These are phyloP conservation scores for Oligia fasciuncula DNA, from an alignment of 2,888 invertebrate genomes.

Conservation along the genomic window DNA sequence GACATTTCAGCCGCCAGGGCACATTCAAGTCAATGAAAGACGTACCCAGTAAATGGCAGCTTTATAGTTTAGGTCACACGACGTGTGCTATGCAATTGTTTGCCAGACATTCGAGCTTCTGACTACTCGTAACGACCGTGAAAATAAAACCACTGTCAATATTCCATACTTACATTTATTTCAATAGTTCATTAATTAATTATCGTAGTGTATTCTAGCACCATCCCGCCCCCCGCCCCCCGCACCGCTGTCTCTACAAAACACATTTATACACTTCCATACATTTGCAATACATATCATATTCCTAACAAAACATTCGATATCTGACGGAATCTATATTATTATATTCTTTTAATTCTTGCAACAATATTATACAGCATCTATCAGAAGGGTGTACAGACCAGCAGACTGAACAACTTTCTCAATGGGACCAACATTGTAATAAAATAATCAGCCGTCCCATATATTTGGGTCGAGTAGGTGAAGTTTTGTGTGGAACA, in stretches of 20 bases:
- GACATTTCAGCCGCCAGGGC: too few relatives aligned
- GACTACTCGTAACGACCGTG: background rate
- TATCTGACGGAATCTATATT: conserved; percentile 31
- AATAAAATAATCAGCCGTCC: background rate
- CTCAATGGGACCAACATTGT: too few relatives aligned
- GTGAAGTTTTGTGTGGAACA: background rate
- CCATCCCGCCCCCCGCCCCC: conserved; percentile 58
- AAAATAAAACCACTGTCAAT: conserved; percentile 36
- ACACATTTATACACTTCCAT: conserved; percentile 52
- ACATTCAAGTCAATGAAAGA: too few relatives aligned
- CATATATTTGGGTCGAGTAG: background rate
- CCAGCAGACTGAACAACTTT: too few relatives aligned
- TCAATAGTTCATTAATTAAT: conserved; percentile 55
- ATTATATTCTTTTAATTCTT: conserved; percentile 21
- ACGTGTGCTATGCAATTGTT: background rate
- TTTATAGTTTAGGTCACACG: too few relatives aligned
- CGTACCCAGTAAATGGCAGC: too few relatives aligned
- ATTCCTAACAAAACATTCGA: conserved; percentile 6
- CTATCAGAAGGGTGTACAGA: background rate
- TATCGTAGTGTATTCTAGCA: conserved; percentile 66
- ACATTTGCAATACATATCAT: conserved; percentile 27
- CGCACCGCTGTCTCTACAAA: conserved; percentile 30
- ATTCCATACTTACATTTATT: conserved; percentile 60
- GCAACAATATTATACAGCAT: conserved; percentile 18
- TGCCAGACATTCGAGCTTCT: background rate